phyloP scores from a whole-genome alignment of 2,113 vertebrate species.

The Ardeotis arabs region DNA sequence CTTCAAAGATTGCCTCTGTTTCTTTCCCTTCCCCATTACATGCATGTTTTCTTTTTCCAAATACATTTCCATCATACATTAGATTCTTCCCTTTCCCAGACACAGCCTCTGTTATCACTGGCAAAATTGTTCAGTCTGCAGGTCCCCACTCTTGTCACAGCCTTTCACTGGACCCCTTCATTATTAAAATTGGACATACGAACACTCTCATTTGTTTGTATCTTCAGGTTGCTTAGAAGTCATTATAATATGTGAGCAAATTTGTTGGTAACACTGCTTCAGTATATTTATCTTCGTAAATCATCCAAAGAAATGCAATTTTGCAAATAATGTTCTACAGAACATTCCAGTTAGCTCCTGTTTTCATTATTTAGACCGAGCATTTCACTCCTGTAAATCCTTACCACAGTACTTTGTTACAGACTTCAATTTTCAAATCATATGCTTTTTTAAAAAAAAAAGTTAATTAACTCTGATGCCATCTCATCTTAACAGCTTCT shows the following conservation, averaged over 20 bases:
- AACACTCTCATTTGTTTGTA: neutral
- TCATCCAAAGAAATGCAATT: neutral
- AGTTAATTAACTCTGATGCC: neutral
- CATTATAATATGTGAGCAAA: neutral
- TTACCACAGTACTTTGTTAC: neutral
- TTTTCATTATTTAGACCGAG: neutral
- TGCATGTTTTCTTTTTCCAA: neutral
- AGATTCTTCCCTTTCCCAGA: neutral
- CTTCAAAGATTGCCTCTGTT: neutral
- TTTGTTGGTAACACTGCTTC: neutral
- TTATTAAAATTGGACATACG: neutral
- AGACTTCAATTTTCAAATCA: neutral
- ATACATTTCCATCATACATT: neutral
- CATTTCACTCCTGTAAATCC: neutral
- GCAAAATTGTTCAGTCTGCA: slow-evolving; percentile 17
- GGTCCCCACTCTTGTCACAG: neutral
- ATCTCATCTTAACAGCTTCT: neutral
- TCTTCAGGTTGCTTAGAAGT: neutral
- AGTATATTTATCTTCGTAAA: neutral
- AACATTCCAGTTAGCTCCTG: neutral
- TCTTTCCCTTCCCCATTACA: neutral
- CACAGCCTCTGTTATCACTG: neutral
- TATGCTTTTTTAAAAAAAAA: neutral
- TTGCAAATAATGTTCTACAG: neutral
- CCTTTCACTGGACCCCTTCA: neutral